phyloP scores from a whole-genome alignment of 1,140 invertebrate species.

The Sitophilus oryzae region DNA sequence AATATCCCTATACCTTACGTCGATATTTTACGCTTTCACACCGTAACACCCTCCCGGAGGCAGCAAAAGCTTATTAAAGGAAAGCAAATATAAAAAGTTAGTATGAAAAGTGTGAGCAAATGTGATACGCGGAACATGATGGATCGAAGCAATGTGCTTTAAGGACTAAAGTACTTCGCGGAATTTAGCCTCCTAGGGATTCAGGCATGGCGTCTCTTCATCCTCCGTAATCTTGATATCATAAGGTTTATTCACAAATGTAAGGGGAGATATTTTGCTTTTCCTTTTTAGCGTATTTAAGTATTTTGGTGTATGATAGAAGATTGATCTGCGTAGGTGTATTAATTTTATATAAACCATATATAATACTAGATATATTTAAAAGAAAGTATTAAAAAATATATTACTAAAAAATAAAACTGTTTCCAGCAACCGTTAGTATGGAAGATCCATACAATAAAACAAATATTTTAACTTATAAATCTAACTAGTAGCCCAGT shows the following conservation, averaged over 20 bases:
- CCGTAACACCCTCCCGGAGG: not conserved
- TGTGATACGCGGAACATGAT: constrained; percentile 13
- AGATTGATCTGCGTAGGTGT: too few relatives aligned
- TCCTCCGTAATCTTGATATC: not conserved
- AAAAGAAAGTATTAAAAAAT: too few relatives aligned
- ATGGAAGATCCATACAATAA: too few relatives aligned
- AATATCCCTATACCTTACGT: too few relatives aligned
- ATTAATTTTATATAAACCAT: too few relatives aligned
- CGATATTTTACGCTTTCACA: not conserved
- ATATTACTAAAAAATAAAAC: too few relatives aligned
- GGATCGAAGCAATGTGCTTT: constrained; percentile 7
- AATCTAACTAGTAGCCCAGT: too few relatives aligned
- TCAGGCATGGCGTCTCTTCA: not conserved
- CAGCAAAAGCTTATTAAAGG: not conserved
- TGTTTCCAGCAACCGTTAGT: too few relatives aligned
- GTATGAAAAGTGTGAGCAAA: not conserved
- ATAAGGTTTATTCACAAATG: not conserved
- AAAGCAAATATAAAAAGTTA: not conserved
- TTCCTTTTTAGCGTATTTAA: too few relatives aligned
- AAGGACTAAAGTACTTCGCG: constrained; percentile 22
- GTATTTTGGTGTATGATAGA: too few relatives aligned
- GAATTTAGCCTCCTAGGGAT: constrained; percentile 14
- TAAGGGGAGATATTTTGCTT: not conserved
- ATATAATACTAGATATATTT: too few relatives aligned
- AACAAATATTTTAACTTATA: too few relatives aligned